Evolutionary conservation across 2,113 vertebrate genomes (phyloP).

Genomic region (Ailuropoda melanoleuca): DNA sequence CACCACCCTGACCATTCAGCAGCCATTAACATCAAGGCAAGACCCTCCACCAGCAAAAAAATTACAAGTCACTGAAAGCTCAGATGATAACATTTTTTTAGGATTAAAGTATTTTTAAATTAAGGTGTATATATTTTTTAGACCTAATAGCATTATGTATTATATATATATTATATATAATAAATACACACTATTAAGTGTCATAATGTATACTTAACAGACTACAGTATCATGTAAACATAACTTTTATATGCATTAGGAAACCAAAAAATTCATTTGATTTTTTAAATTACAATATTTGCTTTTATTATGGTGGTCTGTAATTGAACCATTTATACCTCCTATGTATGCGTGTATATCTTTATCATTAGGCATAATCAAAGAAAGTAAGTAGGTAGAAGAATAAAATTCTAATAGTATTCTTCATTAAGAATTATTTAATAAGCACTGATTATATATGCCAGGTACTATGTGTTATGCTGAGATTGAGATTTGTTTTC

Average conservation of each 20-base stretch:
- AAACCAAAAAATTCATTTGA: not conserved
- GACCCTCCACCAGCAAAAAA: not conserved
- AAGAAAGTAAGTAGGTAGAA: not conserved
- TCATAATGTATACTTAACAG: not conserved
- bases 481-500: not conserved
- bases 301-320: not conserved
- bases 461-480: not conserved
- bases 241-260: not conserved
- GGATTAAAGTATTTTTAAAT: not conserved
- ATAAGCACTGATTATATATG: not conserved
- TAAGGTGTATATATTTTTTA: not conserved
- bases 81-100: not conserved
- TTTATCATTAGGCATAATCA: not conserved
- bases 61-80: not conserved
- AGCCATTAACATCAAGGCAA: not conserved
- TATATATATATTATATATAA: not conserved
- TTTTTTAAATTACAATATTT: too few species aligned
- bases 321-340: not conserved
- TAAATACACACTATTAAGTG: not conserved
- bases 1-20: not conserved
- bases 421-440: not conserved
- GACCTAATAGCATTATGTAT: not conserved
- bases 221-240: not conserved
- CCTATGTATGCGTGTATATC: not conserved
- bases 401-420: not conserved